Evolutionary conservation across 2,888 invertebrate species (phyloP).

Genomic region (Phragmatobia fuliginosa): DNA sequence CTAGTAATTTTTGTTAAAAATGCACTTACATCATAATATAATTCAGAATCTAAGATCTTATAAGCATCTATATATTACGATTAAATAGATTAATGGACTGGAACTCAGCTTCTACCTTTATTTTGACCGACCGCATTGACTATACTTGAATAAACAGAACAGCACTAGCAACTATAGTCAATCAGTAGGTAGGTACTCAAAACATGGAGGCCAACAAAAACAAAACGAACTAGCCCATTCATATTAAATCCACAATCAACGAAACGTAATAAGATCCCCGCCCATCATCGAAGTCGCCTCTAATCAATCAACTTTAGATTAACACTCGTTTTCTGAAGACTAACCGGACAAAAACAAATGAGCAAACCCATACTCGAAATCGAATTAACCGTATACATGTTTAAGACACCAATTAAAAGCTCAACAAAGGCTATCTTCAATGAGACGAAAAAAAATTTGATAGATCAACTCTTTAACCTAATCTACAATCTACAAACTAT

Average conservation of each 20-base stretch:
- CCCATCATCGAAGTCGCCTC: conserved; percentile 70
- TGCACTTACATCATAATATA: too few relatives aligned
- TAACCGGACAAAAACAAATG: conserved; percentile 81
- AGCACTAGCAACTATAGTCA: too few relatives aligned
- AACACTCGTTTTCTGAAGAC: conserved; percentile 71
- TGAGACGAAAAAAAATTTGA: conserved; percentile 82
- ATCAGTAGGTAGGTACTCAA: conserved; percentile 13
- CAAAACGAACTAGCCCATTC: conserved; percentile 49
- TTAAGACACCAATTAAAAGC: conserved; percentile 85
- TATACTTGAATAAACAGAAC: neutral
- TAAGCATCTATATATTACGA: too few relatives aligned
- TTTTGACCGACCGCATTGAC: neutral
- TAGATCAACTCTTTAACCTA: conserved; percentile 85
- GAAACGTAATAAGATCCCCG: conserved; percentile 63
- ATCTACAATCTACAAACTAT: conserved; percentile 68
- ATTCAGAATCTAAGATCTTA: too few relatives aligned
- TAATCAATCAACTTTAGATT: conserved; percentile 85
- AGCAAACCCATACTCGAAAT: conserved; percentile 74
- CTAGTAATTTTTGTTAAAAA: too few relatives aligned
- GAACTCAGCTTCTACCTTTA: neutral
- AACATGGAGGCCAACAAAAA: conserved; percentile 48
- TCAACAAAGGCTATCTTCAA: conserved; percentile 85
- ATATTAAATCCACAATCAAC: conserved; percentile 65
- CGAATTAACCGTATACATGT: conserved; percentile 83
- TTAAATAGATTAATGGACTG: neutral